phyloP scores from a whole-genome alignment of 2,113 vertebrate species.

The Rattus rattus region DNA sequence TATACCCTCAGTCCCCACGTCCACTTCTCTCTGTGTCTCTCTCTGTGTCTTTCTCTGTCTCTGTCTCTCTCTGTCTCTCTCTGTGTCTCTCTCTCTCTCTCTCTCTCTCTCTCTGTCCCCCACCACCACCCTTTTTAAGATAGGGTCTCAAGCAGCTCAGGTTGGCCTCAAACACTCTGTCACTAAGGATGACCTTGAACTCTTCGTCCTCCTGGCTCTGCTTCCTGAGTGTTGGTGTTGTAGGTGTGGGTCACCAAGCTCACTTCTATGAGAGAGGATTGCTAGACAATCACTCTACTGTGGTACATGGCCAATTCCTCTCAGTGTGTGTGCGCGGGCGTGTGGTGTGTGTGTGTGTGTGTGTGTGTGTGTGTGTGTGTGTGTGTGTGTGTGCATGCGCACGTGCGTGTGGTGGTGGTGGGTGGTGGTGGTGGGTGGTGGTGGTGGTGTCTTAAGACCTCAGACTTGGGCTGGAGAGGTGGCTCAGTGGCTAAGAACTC shows the following conservation, averaged over 20 bases:
- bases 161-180: not conserved
- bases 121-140: not conserved
- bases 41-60: no score
- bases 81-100: not conserved
- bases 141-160: not conserved
- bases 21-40: not conserved
- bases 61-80: no score
- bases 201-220: not conserved
- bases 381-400: not conserved
- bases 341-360: not conserved
- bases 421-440: no score
- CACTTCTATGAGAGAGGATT: no score
- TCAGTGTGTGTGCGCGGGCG: not conserved
- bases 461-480: not conserved
- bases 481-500: no score
- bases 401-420: no score
- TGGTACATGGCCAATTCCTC: not conserved
- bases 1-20: not conserved
- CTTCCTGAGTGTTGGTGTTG: not conserved
- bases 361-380: not conserved
- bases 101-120: no score
- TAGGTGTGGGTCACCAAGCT: not conserved
- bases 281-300: not conserved
- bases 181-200: not conserved
- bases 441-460: not conserved